Conservation (phyloP, 1,140 invertebrate genomes). For the Apolygus lucorum region DNA sequence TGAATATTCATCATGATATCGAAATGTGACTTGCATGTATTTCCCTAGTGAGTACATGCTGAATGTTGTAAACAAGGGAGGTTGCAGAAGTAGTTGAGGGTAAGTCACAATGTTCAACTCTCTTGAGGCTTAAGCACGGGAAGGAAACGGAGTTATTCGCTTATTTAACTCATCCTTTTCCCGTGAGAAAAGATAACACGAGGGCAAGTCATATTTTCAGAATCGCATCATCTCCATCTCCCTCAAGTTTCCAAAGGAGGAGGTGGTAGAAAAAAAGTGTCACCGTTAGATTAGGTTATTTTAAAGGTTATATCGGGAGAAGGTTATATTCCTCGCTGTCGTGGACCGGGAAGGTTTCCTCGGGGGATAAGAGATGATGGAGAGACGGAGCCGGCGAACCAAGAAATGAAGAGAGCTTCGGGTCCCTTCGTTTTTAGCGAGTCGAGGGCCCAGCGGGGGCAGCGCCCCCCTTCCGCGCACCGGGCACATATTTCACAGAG, state of each 20-base stretch:
- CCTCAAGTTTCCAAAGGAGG: not conserved
- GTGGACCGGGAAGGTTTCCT: not conserved
- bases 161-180: not conserved
- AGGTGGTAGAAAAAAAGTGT: not conserved
- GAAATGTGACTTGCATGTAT: too few relatives aligned
- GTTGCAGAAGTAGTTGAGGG: too few relatives aligned
- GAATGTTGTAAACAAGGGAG: too few relatives aligned
- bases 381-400: slow-evolving; percentile 1
- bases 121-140: too few relatives aligned
- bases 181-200: not conserved
- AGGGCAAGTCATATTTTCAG: not conserved
- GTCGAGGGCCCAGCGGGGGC: too few relatives aligned
- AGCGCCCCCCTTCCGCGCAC: not conserved
- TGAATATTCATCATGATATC: too few relatives aligned
- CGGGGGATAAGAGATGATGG: slow-evolving; percentile 3
- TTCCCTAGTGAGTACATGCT: too few relatives aligned
- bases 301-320: not conserved
- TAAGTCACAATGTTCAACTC: too few relatives aligned
- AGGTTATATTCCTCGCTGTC: not conserved
- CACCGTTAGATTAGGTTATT: not conserved
- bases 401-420: slow-evolving; percentile 11
- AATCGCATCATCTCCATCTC: not conserved
- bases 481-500: slow-evolving; percentile 11
- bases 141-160: too few relatives aligned
- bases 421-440: not conserved